Conservation (phyloP, 2,797 vertebrate species). For the Benthosema pterotum region DNA sequence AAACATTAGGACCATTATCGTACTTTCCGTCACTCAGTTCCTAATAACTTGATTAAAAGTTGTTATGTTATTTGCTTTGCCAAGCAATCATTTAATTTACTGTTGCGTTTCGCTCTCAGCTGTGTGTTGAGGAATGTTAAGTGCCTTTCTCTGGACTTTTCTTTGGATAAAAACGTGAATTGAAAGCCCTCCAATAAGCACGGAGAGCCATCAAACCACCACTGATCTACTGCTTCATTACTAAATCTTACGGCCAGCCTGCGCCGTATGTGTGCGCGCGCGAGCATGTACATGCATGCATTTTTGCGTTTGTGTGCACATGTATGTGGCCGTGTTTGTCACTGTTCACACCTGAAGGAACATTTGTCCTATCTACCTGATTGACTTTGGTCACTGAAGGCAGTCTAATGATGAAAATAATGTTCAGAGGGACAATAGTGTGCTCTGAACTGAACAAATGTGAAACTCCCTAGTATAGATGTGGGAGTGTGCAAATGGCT, state of each 20-base stretch:
- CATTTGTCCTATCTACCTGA: too few species aligned
- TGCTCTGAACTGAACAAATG: too few species aligned
- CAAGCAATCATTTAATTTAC: slow-evolving; percentile 14
- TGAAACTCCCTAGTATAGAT: too few species aligned
- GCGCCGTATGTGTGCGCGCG: slow-evolving; percentile 2
- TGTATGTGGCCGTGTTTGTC: too few species aligned
- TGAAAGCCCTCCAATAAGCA: slow-evolving; percentile 1
- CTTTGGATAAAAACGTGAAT: not conserved
- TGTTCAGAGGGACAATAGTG: too few species aligned
- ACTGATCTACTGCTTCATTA: not conserved
- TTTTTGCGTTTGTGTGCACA: not conserved
- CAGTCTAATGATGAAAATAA: too few species aligned
- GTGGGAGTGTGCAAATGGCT: too few species aligned
- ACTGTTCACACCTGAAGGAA: too few species aligned
- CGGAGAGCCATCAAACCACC: not conserved
- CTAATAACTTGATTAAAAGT: not conserved
- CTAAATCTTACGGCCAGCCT: not conserved
- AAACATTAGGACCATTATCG: slow-evolving; percentile 7
- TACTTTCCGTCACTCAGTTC: not conserved
- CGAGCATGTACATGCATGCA: not conserved
- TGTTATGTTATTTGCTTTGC: slow-evolving; percentile 16
- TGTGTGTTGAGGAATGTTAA: not conserved
- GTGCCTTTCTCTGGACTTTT: slow-evolving; percentile 1
- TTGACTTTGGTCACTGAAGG: too few species aligned
- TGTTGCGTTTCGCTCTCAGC: not conserved